Evolutionary conservation across 2,888 invertebrate species (phyloP).

Genomic region (Xestia c-nigrum): DNA sequence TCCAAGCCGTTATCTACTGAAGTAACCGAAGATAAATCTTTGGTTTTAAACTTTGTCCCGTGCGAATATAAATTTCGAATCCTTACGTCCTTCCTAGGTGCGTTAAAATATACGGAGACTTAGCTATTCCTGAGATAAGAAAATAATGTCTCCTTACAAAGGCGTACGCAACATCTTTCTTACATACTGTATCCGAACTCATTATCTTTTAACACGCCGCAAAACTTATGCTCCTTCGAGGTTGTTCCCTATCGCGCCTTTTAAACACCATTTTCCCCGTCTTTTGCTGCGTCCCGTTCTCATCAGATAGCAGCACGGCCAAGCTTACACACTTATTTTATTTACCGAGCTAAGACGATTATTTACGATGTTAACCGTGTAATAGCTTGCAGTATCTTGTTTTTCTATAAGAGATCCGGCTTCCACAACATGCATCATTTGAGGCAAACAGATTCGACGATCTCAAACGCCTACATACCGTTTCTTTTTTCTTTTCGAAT

Average conservation of each 20-base stretch:
- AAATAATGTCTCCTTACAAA: slow-evolving; percentile 83
- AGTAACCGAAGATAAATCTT: slow-evolving; percentile 84
- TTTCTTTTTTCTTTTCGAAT: slow-evolving; percentile 78
- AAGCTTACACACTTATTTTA: slow-evolving; percentile 87
- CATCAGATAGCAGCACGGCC: slow-evolving; percentile 87
- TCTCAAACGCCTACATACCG: slow-evolving; percentile 75
- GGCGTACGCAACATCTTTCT: slow-evolving; percentile 84
- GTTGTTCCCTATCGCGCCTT: slow-evolving; percentile 84
- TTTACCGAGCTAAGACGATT: slow-evolving; percentile 87
- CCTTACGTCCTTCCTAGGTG: slow-evolving; percentile 80
- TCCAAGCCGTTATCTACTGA: slow-evolving; percentile 75
- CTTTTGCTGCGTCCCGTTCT: slow-evolving; percentile 80
- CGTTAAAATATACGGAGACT: slow-evolving; percentile 81
- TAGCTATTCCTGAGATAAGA: slow-evolving; percentile 82
- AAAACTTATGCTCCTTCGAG: slow-evolving; percentile 85
- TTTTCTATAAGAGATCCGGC: slow-evolving; percentile 81
- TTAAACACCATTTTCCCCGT: slow-evolving; percentile 86
- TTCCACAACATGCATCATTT: slow-evolving; percentile 84
- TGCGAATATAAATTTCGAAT: slow-evolving; percentile 83
- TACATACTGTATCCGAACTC: slow-evolving; percentile 83
- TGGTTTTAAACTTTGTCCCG: slow-evolving; percentile 80
- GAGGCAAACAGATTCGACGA: slow-evolving; percentile 77
- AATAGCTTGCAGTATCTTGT: slow-evolving; percentile 86
- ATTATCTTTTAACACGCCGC: slow-evolving; percentile 88
- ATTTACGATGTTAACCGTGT: slow-evolving; percentile 88